Evolutionary conservation across 2,113 vertebrate genomes (phyloP), one percentile per base, ranked within the genome.

Genomic region (Erythrocebus patas): DNA sequence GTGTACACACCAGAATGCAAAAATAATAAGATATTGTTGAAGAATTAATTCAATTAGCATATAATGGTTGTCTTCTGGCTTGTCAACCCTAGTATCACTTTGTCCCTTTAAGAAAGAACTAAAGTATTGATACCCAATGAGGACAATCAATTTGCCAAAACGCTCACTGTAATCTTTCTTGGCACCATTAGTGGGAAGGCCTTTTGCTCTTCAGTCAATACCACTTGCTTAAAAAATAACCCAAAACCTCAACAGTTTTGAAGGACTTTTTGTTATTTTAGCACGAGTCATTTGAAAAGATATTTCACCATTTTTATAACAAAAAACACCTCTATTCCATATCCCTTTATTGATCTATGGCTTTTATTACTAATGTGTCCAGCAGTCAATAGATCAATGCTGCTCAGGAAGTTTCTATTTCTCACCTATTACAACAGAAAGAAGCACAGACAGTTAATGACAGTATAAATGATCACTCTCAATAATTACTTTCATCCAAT

Each of bases 91-190:
- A 43, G 14, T 20, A 72, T 17, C 18, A 72, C 68, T 79, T 91
- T 96, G 61, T 90, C 73, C 79, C 82, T 97, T 70, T 96, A 95
- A 61, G 92, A 90, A 97, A 89, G 40, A 97, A 32, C 22, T 97
- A 83, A 83, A 66, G 25, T 92, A 91, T 81, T 96, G 95, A 82
- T 86, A 95, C 83, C 86, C 95, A 97, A 50, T 35, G 84, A 93
- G 96, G 97, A 43, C 68, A 98, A 95, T 96, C 95, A 96, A 87
- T 85, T 93, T 95, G 91, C 97, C 97, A 95, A 98, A 98, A 82
- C 70, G 66, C 76, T 80, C 91, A 68, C 38, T 95, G 32, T 90
- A 90, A 73, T 30, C 32, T 78, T 88, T 22, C 14, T 50, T 70
- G 5, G 25, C 23, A 48, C 48, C 27, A 23, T 48, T 75, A 83